Conservation (phyloP, 2,888 invertebrate species). For the Bruchidius siliquastri region DNA sequence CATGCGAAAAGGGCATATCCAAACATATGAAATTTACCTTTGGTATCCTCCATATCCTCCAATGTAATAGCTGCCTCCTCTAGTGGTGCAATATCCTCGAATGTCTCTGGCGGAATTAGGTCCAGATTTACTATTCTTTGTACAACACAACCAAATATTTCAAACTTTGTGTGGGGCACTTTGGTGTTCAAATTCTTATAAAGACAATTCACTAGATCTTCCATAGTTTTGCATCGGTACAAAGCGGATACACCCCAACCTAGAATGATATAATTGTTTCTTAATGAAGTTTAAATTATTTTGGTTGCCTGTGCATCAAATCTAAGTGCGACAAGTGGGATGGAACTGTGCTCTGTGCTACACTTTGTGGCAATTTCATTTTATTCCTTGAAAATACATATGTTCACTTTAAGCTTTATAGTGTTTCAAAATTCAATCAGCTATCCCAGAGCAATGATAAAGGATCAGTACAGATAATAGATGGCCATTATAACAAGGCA, state of each 20-base stretch:
- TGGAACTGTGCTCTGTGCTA: no score
- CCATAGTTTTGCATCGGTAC: slow-evolving; percentile 28
- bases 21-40: neutral
- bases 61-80: slow-evolving; percentile 7
- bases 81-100: slow-evolving; percentile 20
- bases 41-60: slow-evolving; percentile 6
- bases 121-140: slow-evolving; percentile 33
- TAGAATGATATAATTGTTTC: slow-evolving; percentile 2
- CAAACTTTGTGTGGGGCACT: slow-evolving; percentile 13
- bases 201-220: slow-evolving; percentile 29
- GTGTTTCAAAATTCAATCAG: no score
- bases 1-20: no score
- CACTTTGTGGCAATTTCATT: no score
- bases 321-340: no score
- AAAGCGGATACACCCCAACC: slow-evolving; percentile 29
- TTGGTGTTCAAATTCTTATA: slow-evolving; percentile 26
- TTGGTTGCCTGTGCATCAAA: no score
- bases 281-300: no score
- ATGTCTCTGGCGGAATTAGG: slow-evolving; percentile 27
- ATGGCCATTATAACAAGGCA: no score
- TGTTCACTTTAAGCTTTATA: no score
- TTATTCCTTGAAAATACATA: no score
- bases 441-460: no score
- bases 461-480: no score
- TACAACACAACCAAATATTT: slow-evolving; percentile 28